Conservation (phyloP, 2,888 invertebrate species). For the Ectemnius lituratus region DNA sequence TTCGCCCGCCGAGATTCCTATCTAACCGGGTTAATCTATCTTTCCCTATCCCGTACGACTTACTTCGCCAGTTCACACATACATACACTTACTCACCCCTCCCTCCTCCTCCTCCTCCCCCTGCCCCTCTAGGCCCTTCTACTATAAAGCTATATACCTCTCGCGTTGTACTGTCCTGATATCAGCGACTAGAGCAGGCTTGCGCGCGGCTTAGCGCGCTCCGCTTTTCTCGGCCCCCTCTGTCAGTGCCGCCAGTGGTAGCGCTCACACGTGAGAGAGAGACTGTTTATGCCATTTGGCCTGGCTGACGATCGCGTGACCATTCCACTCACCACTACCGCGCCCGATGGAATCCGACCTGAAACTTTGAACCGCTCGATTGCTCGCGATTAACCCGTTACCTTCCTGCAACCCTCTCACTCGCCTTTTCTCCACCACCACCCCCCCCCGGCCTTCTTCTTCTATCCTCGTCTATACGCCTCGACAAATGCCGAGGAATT, state of each 20-base stretch:
- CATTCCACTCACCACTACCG: slow-evolving; percentile 33
- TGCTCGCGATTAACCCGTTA: slow-evolving; percentile 3
- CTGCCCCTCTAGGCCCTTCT: no score
- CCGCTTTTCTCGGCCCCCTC: not conserved
- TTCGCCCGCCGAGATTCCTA: slow-evolving; percentile 60
- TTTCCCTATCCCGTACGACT: slow-evolving; percentile 51
- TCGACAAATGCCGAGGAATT: not conserved
- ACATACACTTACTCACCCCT: no score
- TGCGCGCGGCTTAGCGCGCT: no score
- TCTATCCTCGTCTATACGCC: not conserved
- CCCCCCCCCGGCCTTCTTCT: no score
- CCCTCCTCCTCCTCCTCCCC: no score
- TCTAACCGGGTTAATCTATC: slow-evolving; percentile 72
- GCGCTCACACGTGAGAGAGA: slow-evolving; percentile 25
- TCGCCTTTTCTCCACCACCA: not conserved
- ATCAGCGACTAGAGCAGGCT: no score
- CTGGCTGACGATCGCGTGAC: slow-evolving; percentile 38
- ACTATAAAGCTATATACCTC: no score
- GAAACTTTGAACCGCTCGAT: not conserved
- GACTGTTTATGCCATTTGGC: slow-evolving; percentile 17
- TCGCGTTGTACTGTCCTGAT: no score
- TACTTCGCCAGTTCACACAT: slow-evolving; percentile 9
- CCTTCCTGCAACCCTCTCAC: not conserved
- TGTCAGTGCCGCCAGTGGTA: slow-evolving; percentile 4
- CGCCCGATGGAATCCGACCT: slow-evolving; percentile 29